phyloP scores from a whole-genome alignment of 2,888 invertebrate genomes.

The Cephonodes hylas region DNA sequence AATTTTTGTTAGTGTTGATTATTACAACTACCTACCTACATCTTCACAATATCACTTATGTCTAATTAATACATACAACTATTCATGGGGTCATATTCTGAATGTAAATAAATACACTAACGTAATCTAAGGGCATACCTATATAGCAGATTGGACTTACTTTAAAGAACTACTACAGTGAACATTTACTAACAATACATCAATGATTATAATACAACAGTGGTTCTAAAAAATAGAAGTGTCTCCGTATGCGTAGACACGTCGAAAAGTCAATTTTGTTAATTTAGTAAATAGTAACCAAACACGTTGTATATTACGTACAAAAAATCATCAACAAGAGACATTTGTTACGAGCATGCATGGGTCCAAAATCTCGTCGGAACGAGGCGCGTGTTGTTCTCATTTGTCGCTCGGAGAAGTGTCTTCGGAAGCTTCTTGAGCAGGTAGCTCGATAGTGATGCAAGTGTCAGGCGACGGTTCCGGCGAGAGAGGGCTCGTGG shows the following conservation, averaged over 20 bases:
- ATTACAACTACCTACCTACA: background rate
- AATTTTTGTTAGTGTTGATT: no score
- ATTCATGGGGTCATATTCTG: background rate
- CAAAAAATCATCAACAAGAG: conserved; percentile 53
- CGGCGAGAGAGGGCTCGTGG: conserved; percentile 26
- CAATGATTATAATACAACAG: conserved; percentile 42
- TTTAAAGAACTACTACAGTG: background rate
- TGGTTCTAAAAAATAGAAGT: conserved; percentile 60
- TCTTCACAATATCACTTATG: background rate
- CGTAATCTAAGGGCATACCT: background rate
- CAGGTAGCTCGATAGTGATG: conserved; percentile 50
- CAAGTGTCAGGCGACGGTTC: conserved; percentile 43
- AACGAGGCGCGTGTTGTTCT: conserved; percentile 34
- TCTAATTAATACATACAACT: background rate
- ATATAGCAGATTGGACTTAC: background rate
- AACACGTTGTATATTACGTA: conserved; percentile 55
- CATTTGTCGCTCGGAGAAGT: conserved; percentile 36
- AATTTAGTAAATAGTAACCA: conserved; percentile 38
- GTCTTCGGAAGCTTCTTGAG: conserved; percentile 23
- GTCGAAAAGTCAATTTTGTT: conserved; percentile 48
- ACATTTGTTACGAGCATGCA: conserved; percentile 23
- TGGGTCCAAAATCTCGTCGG: conserved; percentile 25
- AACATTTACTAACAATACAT: conserved; percentile 15
- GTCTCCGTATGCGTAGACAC: conserved; percentile 53
- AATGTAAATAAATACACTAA: background rate